phyloP scores from a whole-genome alignment of 2,888 invertebrate species.

The Acleris cristana region DNA sequence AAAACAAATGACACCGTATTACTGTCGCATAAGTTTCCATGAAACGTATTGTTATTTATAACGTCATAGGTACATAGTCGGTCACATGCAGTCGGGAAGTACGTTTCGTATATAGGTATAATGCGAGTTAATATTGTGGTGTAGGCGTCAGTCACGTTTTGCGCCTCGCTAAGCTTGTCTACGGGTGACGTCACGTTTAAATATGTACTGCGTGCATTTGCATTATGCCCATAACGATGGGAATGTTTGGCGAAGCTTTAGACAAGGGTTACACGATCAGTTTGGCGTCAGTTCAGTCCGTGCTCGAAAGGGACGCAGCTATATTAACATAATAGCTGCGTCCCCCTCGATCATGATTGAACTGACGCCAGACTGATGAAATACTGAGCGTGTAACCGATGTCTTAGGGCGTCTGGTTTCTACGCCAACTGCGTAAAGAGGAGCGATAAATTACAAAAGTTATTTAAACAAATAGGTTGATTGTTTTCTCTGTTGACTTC shows the following conservation, averaged over 20 bases:
- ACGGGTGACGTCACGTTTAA: conserved; percentile 19
- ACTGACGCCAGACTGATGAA: too few species aligned
- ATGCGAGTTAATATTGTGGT: conserved; percentile 9
- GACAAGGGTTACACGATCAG: too few species aligned
- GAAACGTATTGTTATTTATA: too few species aligned
- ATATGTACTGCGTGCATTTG: neutral
- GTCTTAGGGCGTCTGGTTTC: neutral
- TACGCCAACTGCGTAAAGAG: conserved; percentile 25
- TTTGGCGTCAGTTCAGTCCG: too few species aligned
- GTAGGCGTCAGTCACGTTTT: conserved; percentile 15
- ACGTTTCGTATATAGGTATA: conserved; percentile 3
- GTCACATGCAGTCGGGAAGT: conserved; percentile 10
- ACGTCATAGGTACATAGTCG: neutral
- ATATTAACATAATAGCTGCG: too few species aligned
- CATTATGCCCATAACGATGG: conserved; percentile 25
- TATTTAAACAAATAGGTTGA: too few species aligned
- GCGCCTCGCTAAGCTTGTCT: conserved; percentile 3
- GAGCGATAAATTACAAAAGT: neutral
- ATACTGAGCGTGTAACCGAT: too few species aligned
- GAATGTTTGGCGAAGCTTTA: conserved; percentile 22
- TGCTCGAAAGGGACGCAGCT: too few species aligned
- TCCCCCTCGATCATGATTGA: too few species aligned
- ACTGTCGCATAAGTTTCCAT: too few species aligned
- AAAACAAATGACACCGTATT: too few species aligned
- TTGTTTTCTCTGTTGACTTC: too few species aligned